Base-by-base conservation (phyloP, 1,140 invertebrate genomes). In the Latrodectus geometricus region DNA sequence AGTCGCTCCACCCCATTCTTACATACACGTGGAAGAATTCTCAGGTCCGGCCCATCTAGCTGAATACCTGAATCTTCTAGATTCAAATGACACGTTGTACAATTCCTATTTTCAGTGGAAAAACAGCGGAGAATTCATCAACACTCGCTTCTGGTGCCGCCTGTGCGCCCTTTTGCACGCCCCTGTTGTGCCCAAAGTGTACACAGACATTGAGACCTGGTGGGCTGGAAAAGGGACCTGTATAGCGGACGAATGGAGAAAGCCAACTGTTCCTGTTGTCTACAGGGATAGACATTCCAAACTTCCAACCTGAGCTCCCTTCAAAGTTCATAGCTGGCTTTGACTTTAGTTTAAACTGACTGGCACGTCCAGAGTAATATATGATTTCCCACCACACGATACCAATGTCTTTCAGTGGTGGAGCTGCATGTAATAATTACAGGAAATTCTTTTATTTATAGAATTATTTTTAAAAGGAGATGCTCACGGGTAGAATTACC, bases 11-110 rank as follows among this genome's bases (percentile, higher is more conserved):
- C 94, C 95, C 88, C 94, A 96, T 89, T 97, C 97, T 0, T 96
- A 93, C 90, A 96, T 99, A 48, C 97, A 99, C 92, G 96, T 99
- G 4, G 96, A 98, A 89, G 97, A 99, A 90, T 99, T 98, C 90
- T 94, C 94, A 1, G 95, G 95, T 15, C 94, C 97, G 0, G 94
- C 95, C 88, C 94, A 96, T 88, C 91, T 99, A 35, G 97, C 97
- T 4, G 93, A 95, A 4, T 98, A 98, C 91, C 91, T 99, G n/a
- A 93, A 94, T 74, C 93, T 94, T 61, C 92, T 98, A n/a, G 97
- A 98, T 89, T 92, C 94, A 70, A 95, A 98, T 90, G 96, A 97
- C 90, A 94, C 94, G 14, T 92, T 96, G 0, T 98, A 98, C 91
- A 98, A 98, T 91, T 95, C 95, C 12, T 98, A 98, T 90, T 98